Evolutionary conservation across 2,113 vertebrate genomes (phyloP).

Genomic region (Ageneiosus marmoratus): DNA sequence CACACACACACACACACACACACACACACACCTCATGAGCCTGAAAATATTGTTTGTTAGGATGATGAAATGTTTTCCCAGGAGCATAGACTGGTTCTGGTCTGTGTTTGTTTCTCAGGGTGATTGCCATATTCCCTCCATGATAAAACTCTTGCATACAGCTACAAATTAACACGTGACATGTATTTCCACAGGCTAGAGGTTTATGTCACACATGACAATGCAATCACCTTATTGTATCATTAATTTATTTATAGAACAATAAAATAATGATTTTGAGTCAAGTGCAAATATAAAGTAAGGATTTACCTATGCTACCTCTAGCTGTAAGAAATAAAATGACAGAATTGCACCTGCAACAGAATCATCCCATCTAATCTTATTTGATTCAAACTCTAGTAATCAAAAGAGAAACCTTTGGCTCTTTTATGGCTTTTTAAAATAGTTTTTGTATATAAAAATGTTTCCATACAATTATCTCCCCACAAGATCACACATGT

Average conservation of each 20-base stretch:
- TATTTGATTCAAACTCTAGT: not conserved
- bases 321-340: not conserved
- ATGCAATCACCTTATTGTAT: not conserved
- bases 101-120: not conserved
- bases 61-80: conserved; percentile 47
- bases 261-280: not conserved
- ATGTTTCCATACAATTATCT: too few relatives aligned
- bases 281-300: not conserved
- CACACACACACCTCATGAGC: not conserved
- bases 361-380: not conserved
- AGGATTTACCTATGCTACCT: not conserved
- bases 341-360: not conserved
- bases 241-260: conserved; percentile 8
- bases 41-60: conserved; percentile 45
- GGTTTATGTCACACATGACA: not conserved
- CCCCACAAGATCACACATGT: not conserved
- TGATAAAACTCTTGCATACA: conserved; percentile 2
- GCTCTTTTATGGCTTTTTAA: not conserved
- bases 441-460: not conserved
- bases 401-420: not conserved
- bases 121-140: conserved; percentile 2
- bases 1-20: too few relatives aligned
- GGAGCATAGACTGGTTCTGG: not conserved
- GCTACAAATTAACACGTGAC: not conserved
- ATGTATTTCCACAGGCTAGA: not conserved